These are phyloP conservation scores for Tuta absoluta DNA, from an alignment of 2,888 invertebrate genomes.

Conservation along the genomic window DNA sequence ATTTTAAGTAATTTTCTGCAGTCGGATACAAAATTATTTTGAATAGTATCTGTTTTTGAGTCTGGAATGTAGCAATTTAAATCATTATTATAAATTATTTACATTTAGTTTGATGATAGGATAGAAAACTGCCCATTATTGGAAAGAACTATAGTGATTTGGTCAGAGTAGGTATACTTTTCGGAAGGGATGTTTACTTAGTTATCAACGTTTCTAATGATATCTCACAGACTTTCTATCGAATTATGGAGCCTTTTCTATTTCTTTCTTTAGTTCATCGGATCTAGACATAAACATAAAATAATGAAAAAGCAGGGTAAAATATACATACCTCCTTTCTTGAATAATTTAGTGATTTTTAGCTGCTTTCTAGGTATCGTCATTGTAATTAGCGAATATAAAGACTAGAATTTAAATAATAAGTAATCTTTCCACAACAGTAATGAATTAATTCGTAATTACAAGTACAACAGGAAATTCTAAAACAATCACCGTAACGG, in stretches of 20 bases:
- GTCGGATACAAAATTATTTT: not conserved
- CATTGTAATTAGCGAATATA: slow-evolving; percentile 38
- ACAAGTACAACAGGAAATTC: not conserved
- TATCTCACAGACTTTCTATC: not conserved
- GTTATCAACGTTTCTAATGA: not conserved
- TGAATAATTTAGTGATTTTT: slow-evolving; percentile 64
- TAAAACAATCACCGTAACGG: not conserved
- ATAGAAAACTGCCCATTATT: slow-evolving; percentile 1
- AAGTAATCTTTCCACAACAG: not conserved
- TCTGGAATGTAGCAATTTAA: too few relatives aligned
- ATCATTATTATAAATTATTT: not conserved
- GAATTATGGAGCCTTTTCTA: not conserved
- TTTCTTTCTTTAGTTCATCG: not conserved
- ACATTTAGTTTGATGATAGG: slow-evolving; percentile 3
- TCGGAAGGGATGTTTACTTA: not conserved
- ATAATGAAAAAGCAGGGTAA: not conserved
- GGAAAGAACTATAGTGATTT: not conserved
- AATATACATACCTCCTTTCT: slow-evolving; percentile 49
- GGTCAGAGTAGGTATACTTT: too few relatives aligned
- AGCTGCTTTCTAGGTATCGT: slow-evolving; percentile 54
- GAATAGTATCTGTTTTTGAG: too few relatives aligned
- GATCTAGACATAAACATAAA: not conserved
- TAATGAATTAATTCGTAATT: not conserved
- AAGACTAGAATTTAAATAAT: not conserved
- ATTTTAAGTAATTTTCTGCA: not conserved